Base-by-base conservation (phyloP, 2,888 invertebrate genomes). In the Philaethria dido region DNA sequence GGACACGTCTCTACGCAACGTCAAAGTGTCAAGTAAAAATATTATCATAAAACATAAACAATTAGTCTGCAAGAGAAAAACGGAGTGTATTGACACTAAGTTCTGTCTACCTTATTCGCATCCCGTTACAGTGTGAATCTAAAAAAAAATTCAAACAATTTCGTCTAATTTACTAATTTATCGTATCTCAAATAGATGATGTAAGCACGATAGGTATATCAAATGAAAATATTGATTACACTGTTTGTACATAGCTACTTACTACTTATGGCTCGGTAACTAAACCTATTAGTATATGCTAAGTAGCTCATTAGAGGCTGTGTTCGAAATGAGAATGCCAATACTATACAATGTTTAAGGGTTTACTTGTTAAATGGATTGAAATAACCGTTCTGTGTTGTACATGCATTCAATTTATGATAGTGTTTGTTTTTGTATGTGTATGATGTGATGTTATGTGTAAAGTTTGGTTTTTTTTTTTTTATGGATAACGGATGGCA, bases 281-380 rank as follows among this genome's bases (percentile, higher is more conserved):
- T 45, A 60, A 60, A 29, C 14, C 44, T 60, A 60, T 60, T 60
- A 60, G 60, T 45, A 45, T 60, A 60, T 60, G 60, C 45, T 60
- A 60, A 60, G 18, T 33, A 45, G 45, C 45, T 60, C 60, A 60
- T 60, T 60, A 60, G 29, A 60, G 55, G 20, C 14, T 57, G 55
- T 45, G 60, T 45, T 45, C 44, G n/a, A 60, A 60, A 60, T 60
- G 60, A 45, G 39, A 33, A 29, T 50, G 50, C 50, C 54, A 36
- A 54, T 33, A 33, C 33, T 54, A 36, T 33, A 33, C 33, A 36
- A 36, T 11, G 54, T 54, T 54, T 36, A 36, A 54, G 54, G 54
- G 54, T 54, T 54, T 54, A 54, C 36, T 36, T 54, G 54, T 16
- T 45, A 29, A 45, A 60, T 45, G 45, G 44, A 18, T 60, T 18